Evolutionary conservation across 2,797 vertebrate species (phyloP).

Genomic region (Acanthurus lineatus): DNA sequence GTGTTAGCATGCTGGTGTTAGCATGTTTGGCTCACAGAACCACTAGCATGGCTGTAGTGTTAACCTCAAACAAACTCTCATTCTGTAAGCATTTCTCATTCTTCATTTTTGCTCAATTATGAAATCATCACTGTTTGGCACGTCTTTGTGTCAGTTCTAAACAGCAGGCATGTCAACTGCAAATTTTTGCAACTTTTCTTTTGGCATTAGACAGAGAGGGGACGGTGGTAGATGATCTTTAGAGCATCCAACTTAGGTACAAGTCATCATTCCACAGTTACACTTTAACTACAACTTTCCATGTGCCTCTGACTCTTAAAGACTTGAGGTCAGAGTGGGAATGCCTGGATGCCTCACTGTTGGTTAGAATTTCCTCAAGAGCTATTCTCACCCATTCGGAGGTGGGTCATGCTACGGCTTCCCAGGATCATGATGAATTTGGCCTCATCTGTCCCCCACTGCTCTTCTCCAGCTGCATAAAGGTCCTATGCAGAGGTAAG

Average conservation of each 20-base stretch:
- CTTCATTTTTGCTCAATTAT: too few relatives aligned
- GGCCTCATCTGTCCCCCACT: slow-evolving; percentile 97
- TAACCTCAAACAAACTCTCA: too few relatives aligned
- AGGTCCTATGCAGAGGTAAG: slow-evolving; percentile 85
- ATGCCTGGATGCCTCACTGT: slow-evolving; percentile 35
- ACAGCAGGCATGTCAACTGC: background rate
- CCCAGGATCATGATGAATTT: slow-evolving; percentile 97
- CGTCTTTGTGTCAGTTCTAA: background rate
- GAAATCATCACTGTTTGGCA: too few relatives aligned
- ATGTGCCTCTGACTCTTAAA: background rate
- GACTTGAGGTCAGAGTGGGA: slow-evolving; percentile 16
- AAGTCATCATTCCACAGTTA: background rate
- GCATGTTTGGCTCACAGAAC: too few relatives aligned
- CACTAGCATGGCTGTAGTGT: too few relatives aligned
- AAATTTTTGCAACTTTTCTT: background rate
- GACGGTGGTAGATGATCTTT: background rate
- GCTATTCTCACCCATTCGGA: slow-evolving; percentile 89
- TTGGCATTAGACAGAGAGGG: background rate
- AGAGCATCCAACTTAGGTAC: background rate
- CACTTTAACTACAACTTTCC: background rate
- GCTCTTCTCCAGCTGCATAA: slow-evolving; percentile 92
- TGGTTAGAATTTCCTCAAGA: slow-evolving; percentile 27
- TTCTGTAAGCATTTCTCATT: too few relatives aligned
- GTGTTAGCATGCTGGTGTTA: too few relatives aligned
- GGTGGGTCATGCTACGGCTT: slow-evolving; percentile 93